Evolutionary conservation across 2,888 invertebrate species (phyloP), one percentile per base, ranked within the genome.

Genomic region (Silvanus unidentatus): DNA sequence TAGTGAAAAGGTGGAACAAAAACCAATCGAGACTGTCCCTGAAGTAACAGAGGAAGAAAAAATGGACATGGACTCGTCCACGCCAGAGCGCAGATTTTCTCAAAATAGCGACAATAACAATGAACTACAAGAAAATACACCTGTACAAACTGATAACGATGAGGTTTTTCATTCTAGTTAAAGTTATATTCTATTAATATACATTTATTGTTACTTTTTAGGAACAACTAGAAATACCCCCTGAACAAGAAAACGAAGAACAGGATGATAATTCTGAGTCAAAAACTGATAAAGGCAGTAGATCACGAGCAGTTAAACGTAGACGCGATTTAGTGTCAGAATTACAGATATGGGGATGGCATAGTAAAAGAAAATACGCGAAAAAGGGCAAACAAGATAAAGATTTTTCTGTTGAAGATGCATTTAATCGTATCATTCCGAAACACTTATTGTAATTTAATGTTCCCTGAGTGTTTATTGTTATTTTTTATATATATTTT

Each of bases 301-400:
- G 49, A 22, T 54, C 61, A 40, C 59, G 58, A 44, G 62, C 63
- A 14, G 61, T 54, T 11, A 78, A 86, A 55, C 73, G 87, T n/a
- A 74, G 86, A 48, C 80, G 87, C 30, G 86, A 85, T 68, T 82
- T 84, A 22, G 71, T 87, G 10, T 82, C 81, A 39, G 82, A 82
- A 55, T 68, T 88, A 14, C 82, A 86, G 57, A 83, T 84, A 55
- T 86, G 88, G 86, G 84, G 85, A 40, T 88, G 87, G 85, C 86
- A 86, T 56, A 76, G 76, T 42, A 82, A 77, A 55, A 64, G 80
- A 13, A 75, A 77, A 49, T 75, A 77, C 9, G 65, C 77, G 3
- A 74, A 73, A 41, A 77, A 77, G 53, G 75, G 76, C 45, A 78
- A 80, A 62, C 75, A 75, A 28, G 77, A 75, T 49, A 70, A 74